Conservation (phyloP, 2,797 vertebrate species). For the Poecile montanus region DNA sequence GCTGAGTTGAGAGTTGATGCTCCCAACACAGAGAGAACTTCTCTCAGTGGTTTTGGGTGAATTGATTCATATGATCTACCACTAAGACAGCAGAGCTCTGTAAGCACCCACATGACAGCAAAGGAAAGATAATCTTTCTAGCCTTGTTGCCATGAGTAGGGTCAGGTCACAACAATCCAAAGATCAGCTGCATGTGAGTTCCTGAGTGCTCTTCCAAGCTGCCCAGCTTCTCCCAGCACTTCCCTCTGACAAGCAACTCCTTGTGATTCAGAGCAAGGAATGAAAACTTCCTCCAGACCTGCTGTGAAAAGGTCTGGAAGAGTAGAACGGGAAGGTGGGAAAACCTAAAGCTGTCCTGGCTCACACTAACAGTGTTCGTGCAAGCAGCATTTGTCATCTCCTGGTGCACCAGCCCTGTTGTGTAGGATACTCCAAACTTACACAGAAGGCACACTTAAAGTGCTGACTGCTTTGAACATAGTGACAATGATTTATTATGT, state of each 20-base stretch:
- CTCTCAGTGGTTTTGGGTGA: not conserved
- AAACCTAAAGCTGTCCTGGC: not conserved
- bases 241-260: not conserved
- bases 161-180: not conserved
- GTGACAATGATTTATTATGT: not conserved
- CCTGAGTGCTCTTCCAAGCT: not conserved
- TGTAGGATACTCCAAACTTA: not conserved
- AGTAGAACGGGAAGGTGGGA: not conserved
- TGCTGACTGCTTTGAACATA: not conserved
- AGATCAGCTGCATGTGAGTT: not conserved
- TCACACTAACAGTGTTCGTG: not conserved
- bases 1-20: not conserved
- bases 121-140: not conserved
- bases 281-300: not conserved
- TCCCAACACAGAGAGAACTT: not conserved
- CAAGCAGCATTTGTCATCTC: not conserved
- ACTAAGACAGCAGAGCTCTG: not conserved
- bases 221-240: not conserved
- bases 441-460: fast-evolving
- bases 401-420: not conserved
- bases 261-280: not conserved
- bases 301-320: not conserved
- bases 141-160: not conserved
- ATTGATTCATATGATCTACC: not conserved
- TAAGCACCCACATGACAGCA: not conserved